Conservation (phyloP, 2,797 vertebrate species). For the Poeciliopsis infans region DNA sequence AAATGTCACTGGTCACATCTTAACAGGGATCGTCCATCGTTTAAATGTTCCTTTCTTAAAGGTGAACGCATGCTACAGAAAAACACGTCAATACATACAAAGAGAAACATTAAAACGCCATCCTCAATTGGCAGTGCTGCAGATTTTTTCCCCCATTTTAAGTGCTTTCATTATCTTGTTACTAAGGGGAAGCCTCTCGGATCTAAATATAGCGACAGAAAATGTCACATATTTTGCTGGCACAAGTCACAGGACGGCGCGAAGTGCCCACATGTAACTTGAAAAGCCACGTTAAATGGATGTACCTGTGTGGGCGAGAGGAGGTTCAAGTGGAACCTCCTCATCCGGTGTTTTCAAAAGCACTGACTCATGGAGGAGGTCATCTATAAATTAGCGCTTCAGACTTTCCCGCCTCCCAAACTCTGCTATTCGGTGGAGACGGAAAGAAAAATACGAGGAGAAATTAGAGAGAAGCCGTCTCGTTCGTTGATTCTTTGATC, state of each 20-base stretch:
- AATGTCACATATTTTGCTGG: conserved; percentile 22
- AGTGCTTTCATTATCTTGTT: conserved; percentile 3
- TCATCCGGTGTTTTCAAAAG: conserved; percentile 54
- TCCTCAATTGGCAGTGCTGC: not conserved
- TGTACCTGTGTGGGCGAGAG: conserved; percentile 46
- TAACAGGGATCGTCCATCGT: conserved; percentile 32
- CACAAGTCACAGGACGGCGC: conserved; percentile 1
- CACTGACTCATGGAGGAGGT: conserved; percentile 54
- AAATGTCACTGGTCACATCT: conserved; percentile 61
- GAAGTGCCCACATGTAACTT: conserved; percentile 20
- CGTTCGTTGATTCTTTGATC: conserved; percentile 13
- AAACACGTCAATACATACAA: not conserved
- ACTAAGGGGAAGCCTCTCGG: conserved; percentile 1
- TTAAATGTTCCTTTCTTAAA: conserved; percentile 28
- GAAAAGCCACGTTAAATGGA: conserved; percentile 34
- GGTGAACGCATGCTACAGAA: conserved; percentile 10
- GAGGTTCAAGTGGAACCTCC: conserved; percentile 50
- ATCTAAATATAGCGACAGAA: conserved; percentile 11
- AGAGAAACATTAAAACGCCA: not conserved
- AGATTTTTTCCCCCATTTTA: not conserved
- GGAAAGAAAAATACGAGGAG: conserved; percentile 33
- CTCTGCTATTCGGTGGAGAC: not conserved
- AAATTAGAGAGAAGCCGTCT: conserved; percentile 17
- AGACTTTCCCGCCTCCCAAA: conserved; percentile 25
- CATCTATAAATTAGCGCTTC: conserved; percentile 55